A percentile compares a stretch with the other conserved stretches of the same genome.
Conservation (phyloP, 1,140 invertebrate genomes). For the Sarcophaga peregrina region DNA sequence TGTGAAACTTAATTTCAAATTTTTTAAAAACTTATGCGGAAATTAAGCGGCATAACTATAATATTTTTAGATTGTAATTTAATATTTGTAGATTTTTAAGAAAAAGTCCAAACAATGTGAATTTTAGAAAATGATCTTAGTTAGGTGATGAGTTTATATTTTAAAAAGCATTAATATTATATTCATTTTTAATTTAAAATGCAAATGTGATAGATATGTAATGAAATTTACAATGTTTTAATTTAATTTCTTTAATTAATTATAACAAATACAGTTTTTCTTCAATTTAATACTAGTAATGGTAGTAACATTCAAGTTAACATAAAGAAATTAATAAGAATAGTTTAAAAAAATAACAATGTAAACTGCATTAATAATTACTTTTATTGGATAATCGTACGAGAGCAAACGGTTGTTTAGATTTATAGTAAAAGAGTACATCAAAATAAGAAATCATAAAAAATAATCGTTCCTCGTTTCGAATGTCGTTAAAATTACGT, state of each 20-base stretch:
- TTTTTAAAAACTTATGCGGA: no score
- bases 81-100: not conserved
- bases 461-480: conserved; percentile 20
- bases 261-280: not conserved
- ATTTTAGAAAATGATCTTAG: not conserved
- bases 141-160: not conserved
- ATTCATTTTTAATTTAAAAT: not conserved
- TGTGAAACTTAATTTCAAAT: no score
- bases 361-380: conserved; percentile 33
- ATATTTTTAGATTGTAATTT: not conserved
- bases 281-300: not conserved
- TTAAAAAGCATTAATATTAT: not conserved
- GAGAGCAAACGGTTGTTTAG: conserved; percentile 13
- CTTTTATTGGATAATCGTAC: conserved; percentile 32
- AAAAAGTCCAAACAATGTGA: not conserved
- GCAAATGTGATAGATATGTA: not conserved
- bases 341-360: conserved; percentile 6
- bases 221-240: not conserved
- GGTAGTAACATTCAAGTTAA: conserved; percentile 35
- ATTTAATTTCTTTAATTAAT: not conserved
- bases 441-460: conserved; percentile 7
- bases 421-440: not conserved
- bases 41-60: no score
- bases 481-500: conserved; percentile 11
- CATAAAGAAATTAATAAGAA: conserved; percentile 24